Conservation (phyloP, 2,113 vertebrate species). For the Megaceryle torquata region DNA sequence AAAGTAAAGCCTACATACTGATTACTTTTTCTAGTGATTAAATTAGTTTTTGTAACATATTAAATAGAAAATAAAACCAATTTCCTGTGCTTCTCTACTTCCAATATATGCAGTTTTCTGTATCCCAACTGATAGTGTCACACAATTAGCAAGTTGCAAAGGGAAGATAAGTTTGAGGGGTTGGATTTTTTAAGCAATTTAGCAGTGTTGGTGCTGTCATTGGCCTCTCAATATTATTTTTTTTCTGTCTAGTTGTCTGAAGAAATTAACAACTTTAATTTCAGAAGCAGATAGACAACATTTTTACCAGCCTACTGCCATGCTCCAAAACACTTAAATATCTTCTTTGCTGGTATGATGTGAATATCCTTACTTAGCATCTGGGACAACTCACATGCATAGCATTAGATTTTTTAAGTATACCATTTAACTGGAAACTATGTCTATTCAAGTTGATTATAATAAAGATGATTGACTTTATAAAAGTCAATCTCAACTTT, state of each 20-base stretch:
- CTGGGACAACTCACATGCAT: neutral
- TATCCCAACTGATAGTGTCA: neutral
- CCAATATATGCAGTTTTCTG: neutral
- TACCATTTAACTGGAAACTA: neutral
- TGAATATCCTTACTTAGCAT: neutral
- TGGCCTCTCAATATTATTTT: neutral
- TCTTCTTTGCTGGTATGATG: neutral
- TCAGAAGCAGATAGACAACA: neutral
- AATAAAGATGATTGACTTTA: neutral
- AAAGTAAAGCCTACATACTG: neutral
- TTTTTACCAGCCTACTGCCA: neutral
- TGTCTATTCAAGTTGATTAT: neutral
- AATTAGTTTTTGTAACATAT: neutral
- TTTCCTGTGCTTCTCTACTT: neutral
- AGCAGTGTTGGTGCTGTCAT: neutral
- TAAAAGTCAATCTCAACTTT: neutral
- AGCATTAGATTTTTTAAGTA: neutral
- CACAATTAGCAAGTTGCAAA: accelerated
- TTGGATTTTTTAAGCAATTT: neutral
- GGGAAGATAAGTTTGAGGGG: accelerated
- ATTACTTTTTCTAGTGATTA: neutral
- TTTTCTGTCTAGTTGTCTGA: neutral
- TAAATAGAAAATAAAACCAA: neutral
- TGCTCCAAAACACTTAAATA: neutral
- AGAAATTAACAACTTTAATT: neutral